Conservation (phyloP, 2,797 vertebrate species). For the Peromyscus nudipes region DNA sequence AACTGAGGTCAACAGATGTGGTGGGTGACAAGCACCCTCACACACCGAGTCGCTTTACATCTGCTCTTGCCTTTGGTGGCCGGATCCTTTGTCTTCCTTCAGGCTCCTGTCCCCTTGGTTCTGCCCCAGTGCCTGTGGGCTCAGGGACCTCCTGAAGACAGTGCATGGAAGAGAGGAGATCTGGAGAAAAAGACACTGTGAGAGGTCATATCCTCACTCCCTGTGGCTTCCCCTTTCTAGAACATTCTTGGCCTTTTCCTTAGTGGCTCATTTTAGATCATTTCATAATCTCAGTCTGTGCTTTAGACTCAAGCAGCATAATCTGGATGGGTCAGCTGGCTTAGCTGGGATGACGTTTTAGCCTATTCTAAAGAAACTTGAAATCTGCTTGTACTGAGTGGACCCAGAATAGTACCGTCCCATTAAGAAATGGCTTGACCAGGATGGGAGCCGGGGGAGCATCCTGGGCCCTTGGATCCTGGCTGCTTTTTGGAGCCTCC, state of each 20-base stretch:
- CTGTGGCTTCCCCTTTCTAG: constrained; percentile 28
- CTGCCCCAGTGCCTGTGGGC: neutral
- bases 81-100: neutral
- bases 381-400: neutral
- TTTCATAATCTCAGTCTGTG: constrained; percentile 46
- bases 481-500: neutral
- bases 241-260: constrained; percentile 61
- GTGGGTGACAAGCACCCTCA: neutral
- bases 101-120: neutral
- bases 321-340: constrained; percentile 18
- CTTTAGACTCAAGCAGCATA: neutral
- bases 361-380: neutral
- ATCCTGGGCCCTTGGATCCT: neutral
- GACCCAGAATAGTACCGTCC: neutral
- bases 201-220: neutral
- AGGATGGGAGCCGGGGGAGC: neutral
- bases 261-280: neutral
- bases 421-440: neutral
- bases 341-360: neutral
- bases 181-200: neutral
- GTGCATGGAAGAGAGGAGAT: neutral
- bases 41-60: neutral
- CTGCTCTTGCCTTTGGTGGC: neutral
- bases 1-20: neutral
- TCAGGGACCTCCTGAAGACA: neutral